Conservation (phyloP, 1,140 invertebrate genomes). For the Dolichoris vasculosae region DNA sequence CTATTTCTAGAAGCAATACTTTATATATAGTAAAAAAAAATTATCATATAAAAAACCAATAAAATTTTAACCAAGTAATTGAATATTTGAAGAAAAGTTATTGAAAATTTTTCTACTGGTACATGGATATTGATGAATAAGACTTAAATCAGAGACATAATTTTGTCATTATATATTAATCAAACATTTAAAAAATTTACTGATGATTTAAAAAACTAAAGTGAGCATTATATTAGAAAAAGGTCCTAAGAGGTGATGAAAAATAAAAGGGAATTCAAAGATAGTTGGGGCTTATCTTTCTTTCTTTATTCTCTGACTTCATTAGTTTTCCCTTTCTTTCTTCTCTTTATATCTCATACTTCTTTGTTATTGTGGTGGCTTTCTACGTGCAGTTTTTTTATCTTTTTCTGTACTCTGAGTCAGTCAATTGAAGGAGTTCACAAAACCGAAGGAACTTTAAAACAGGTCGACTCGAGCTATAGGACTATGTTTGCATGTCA, state of each 20-base stretch:
- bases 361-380: constrained; percentile 30
- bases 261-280: not conserved
- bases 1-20: too few species aligned
- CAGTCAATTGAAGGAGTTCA: constrained; percentile 25
- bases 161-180: not conserved
- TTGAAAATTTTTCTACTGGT: too few species aligned
- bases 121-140: too few species aligned
- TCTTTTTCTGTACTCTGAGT: constrained; percentile 33
- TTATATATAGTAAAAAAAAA: too few species aligned
- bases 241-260: not conserved
- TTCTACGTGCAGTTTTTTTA: not conserved
- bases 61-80: too few species aligned
- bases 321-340: not conserved
- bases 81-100: too few species aligned
- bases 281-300: constrained; percentile 1
- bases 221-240: not conserved
- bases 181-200: not conserved
- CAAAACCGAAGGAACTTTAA: constrained; percentile 31
- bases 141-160: not conserved
- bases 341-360: too few species aligned
- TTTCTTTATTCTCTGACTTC: not conserved
- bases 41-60: too few species aligned
- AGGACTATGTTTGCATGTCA: not conserved
- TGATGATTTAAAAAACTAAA: not conserved
- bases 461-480: constrained; percentile 24